Evolutionary conservation across 2,113 vertebrate species (phyloP), one percentile per base, ranked within the genome.

Genomic region (Oncorhynchus gorbuscha): DNA sequence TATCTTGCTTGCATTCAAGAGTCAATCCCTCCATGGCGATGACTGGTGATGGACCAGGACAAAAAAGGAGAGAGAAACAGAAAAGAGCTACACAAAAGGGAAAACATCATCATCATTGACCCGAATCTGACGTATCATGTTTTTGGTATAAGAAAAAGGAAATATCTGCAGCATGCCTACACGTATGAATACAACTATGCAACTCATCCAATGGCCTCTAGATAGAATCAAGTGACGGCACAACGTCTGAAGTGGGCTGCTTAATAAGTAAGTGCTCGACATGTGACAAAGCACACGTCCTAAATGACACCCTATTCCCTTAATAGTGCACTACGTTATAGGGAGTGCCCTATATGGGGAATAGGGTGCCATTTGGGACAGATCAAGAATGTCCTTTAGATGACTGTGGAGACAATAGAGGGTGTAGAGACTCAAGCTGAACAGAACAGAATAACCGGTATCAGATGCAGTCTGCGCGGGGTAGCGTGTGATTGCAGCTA

Each of bases 401-500:
- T 24, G n/a, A 62, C 59, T 22, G 59, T 11, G 59, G 59, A 62
- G 59, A 58, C 14, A 58, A 14, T 18, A 58, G 55, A 58, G 9
- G 39, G 55, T 58, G 55, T 18, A 16, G 20, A 14, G 20, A 58
- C 55, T 62, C 8, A 30, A 39, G 32, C 30, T 68, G 66, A 68
- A 68, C 30, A 8, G 2, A 16, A 66, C 20, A 66, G 64, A 6
- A 32, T 26, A 66, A 26, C 6, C 5, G 30, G 26, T 20, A 18
- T 68, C 13, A 20, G 65, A 26, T 30, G 22, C 22, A 67, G 65
- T 49, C 12, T 4, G 39, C 28, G 49, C 3, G n/a, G 28, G 1
- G 51, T 22, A 51, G 30, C 66, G 22, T 64, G 64, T 69, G 71
- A 79, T 51, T 62, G 39, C 16, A 2, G 72, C 64, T 22, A 72